phyloP scores from a whole-genome alignment of 2,888 invertebrate genomes.

The Phyto melanocephala region DNA sequence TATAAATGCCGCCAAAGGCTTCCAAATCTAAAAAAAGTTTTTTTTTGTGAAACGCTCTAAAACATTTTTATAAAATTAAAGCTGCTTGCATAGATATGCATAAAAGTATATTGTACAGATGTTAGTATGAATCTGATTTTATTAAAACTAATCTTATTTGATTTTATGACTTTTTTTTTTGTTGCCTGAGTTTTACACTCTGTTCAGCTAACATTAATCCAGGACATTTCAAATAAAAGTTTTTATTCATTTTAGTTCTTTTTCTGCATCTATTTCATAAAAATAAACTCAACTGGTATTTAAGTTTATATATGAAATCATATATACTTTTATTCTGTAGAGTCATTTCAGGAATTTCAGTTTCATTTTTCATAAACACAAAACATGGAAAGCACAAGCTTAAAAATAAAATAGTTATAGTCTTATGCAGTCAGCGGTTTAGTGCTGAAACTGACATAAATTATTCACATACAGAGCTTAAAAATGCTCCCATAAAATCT shows the following conservation, averaged over 20 bases:
- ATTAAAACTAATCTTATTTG: background rate
- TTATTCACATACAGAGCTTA: constrained; percentile 4
- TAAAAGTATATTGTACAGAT: too few species aligned
- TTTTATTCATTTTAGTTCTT: too few species aligned
- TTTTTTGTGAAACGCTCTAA: too few species aligned
- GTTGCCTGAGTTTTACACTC: background rate
- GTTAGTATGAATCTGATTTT: too few species aligned
- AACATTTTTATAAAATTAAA: too few species aligned
- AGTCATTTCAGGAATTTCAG: background rate
- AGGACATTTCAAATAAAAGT: background rate
- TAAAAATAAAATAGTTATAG: background rate
- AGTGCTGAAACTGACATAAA: constrained; percentile 2
- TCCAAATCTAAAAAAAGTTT: too few species aligned
- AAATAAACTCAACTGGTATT: too few species aligned
- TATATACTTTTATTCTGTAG: constrained; percentile 4
- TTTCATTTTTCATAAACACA: background rate
- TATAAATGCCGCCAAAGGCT: too few species aligned
- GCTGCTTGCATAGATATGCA: too few species aligned
- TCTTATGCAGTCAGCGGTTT: background rate
- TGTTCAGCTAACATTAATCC: background rate
- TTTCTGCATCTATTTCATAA: too few species aligned
- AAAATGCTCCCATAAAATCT: background rate
- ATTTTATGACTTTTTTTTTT: too few species aligned
- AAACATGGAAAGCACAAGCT: background rate
- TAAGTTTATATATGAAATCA: background rate